Evolutionary conservation across 2,888 invertebrate genomes (phyloP).

Genomic region (Alviniconcha strummeri): DNA sequence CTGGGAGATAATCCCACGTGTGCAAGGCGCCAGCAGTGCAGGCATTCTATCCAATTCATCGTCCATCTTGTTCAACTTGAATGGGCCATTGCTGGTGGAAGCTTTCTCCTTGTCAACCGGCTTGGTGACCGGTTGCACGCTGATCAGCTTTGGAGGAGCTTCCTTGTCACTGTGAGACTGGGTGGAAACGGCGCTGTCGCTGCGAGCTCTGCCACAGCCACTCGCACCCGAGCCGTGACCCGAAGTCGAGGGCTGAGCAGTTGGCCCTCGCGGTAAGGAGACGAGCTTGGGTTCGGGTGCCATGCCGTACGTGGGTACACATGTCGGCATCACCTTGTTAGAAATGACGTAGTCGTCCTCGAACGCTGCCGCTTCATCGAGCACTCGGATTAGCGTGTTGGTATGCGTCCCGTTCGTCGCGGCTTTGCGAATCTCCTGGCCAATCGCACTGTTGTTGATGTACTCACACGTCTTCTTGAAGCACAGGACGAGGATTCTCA

Average conservation of each 20-base stretch:
- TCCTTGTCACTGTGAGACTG: neutral
- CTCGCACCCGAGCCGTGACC: neutral
- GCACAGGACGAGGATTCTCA: conserved; percentile 88
- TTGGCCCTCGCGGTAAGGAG: conserved; percentile 27
- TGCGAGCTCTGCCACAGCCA: neutral
- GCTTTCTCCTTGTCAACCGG: conserved; percentile 23
- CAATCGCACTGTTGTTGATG: conserved; percentile 76
- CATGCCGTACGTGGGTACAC: conserved; percentile 35
- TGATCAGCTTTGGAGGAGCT: conserved; percentile 9
- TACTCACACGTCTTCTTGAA: conserved; percentile 92
- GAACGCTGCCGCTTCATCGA: conserved; percentile 62
- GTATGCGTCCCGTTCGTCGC: conserved; percentile 53
- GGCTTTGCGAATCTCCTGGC: conserved; percentile 44
- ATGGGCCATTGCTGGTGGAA: conserved; percentile 16
- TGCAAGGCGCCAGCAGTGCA: conserved; percentile 28
- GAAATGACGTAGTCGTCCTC: conserved; percentile 48
- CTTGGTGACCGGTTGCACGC: neutral
- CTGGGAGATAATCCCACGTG: conserved; percentile 19
- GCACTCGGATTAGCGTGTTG: conserved; percentile 56
- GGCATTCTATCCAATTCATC: conserved; percentile 32
- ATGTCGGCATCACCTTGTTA: conserved; percentile 33
- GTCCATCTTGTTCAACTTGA: conserved; percentile 20
- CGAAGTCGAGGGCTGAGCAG: conserved; percentile 3
- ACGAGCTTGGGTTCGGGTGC: conserved; percentile 31
- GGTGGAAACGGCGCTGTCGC: conserved; percentile 22